Evolutionary conservation across 2,888 invertebrate genomes (phyloP).

Genomic region (Clistopyga incitator): DNA sequence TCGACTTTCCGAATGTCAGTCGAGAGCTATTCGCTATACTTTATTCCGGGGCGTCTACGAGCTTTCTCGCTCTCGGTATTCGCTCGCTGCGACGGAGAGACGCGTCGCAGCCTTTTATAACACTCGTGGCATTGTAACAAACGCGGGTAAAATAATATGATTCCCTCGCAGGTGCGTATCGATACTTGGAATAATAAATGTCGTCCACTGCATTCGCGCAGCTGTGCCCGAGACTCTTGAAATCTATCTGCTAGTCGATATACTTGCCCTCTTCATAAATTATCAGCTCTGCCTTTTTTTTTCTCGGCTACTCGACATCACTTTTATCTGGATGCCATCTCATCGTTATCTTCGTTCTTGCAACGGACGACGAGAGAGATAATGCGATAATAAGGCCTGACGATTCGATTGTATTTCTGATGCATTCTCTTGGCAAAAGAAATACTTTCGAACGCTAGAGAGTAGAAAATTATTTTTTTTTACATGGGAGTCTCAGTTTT

Average conservation of each 20-base stretch:
- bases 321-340: constrained; percentile 28
- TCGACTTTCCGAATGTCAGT: constrained; percentile 61
- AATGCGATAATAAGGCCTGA: constrained; percentile 42
- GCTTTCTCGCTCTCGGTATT: constrained; percentile 27
- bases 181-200: constrained; percentile 32
- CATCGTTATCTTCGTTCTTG: constrained; percentile 46
- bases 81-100: not conserved
- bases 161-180: constrained; percentile 31
- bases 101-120: not conserved
- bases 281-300: not conserved
- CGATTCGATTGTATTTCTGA: constrained; percentile 10
- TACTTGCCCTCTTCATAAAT: constrained; percentile 7
- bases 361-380: constrained; percentile 46
- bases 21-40: constrained; percentile 29
- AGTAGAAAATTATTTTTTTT: too few relatives aligned
- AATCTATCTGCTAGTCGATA: constrained; percentile 10
- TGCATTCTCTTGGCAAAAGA: not conserved
- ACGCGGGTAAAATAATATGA: constrained; percentile 43
- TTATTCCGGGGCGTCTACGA: constrained; percentile 39
- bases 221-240: constrained; percentile 13
- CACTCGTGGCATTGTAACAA: constrained; percentile 31
- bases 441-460: not conserved
- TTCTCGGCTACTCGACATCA: not conserved
- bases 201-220: constrained; percentile 25
- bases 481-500: not conserved